Conservation (phyloP, 1,140 invertebrate species). For the Megalonaias nervosa region DNA sequence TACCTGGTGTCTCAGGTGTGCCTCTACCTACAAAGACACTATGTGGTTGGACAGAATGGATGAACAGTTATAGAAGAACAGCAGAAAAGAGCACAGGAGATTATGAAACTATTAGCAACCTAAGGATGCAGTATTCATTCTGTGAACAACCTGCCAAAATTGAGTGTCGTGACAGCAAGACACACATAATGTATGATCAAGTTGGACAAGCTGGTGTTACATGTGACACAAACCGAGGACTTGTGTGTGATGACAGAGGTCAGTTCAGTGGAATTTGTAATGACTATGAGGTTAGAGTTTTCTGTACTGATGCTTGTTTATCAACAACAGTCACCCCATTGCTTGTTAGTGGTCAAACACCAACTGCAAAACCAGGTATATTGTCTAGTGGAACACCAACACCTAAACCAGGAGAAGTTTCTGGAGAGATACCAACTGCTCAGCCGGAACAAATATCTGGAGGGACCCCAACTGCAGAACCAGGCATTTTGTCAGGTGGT, state of each 20-base stretch:
- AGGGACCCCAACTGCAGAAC: constrained; percentile 18
- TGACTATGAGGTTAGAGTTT: constrained; percentile 56
- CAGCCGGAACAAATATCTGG: not conserved
- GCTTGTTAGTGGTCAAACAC: not conserved
- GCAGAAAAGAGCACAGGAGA: constrained; percentile 39
- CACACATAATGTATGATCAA: constrained; percentile 35
- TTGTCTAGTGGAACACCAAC: constrained; percentile 12
- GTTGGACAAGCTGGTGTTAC: constrained; percentile 47
- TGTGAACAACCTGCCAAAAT: constrained; percentile 26
- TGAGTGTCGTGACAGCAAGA: constrained; percentile 29
- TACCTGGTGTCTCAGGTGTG: constrained; percentile 23
- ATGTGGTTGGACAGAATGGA: constrained; percentile 53
- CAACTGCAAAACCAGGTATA: constrained; percentile 11
- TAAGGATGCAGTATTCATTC: constrained; percentile 32
- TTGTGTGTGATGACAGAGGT: constrained; percentile 50
- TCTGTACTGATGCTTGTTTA: constrained; percentile 52
- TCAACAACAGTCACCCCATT: constrained; percentile 25
- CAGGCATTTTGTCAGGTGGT: not conserved
- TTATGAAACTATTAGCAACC: constrained; percentile 48
- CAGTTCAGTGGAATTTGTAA: constrained; percentile 44
- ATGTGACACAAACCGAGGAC: constrained; percentile 53
- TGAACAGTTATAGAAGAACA: constrained; percentile 42
- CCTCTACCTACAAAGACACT: constrained; percentile 35
- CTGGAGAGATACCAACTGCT: constrained; percentile 10
- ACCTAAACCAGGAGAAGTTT: not conserved